Conservation (phyloP, 2,113 vertebrate species). For the Asarcornis scutulata region DNA sequence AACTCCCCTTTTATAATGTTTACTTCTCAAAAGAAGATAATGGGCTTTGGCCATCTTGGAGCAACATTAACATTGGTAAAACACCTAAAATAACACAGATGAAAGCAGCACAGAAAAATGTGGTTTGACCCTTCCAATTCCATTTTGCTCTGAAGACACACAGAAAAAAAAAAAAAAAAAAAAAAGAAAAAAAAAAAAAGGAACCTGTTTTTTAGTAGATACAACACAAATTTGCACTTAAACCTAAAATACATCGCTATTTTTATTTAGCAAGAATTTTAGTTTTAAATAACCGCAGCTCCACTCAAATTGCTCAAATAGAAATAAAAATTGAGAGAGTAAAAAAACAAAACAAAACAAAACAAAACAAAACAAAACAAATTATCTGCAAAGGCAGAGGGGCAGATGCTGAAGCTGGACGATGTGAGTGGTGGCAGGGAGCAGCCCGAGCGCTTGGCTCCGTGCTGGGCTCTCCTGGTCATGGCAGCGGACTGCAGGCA, state of each 20-base stretch:
- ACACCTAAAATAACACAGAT: not conserved
- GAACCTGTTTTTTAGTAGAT: not conserved
- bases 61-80: not conserved
- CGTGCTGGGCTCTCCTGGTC: not conserved
- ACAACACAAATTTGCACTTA: not conserved
- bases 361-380: not conserved
- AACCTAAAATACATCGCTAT: not conserved
- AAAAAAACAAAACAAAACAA: conserved; percentile 32
- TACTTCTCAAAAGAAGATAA: not conserved
- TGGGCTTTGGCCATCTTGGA: not conserved
- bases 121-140: not conserved
- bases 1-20: not conserved
- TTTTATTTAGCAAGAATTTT: not conserved
- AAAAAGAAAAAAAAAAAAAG: not conserved
- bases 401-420: not conserved
- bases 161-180: not conserved
- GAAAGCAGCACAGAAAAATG: not conserved
- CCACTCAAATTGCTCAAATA: not conserved
- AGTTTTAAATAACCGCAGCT: not conserved
- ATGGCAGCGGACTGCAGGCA: not conserved
- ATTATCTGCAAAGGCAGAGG: not conserved
- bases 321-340: conserved; percentile 32
- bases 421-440: not conserved
- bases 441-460: not conserved
- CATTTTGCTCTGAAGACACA: not conserved